A percentile compares a stretch with the other conserved stretches of the same genome.
Evolutionary conservation across 1,140 invertebrate species (phyloP).

Genomic region (Scaptomyza pallida): DNA sequence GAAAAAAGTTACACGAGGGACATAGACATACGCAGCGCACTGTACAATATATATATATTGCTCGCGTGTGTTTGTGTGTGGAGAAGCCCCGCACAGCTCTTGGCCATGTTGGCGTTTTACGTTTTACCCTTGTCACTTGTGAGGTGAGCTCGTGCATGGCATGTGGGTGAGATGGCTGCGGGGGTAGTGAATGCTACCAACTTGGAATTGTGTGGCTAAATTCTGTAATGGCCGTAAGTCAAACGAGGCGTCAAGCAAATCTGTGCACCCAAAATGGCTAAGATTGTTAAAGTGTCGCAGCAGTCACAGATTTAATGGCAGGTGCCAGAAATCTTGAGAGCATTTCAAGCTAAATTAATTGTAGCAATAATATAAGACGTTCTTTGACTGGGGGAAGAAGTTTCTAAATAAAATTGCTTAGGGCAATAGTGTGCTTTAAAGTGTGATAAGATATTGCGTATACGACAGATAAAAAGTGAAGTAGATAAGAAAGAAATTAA

Average conservation of each 20-base stretch:
- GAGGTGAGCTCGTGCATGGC: constrained; percentile 19
- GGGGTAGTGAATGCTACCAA: not conserved
- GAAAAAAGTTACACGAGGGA: constrained; percentile 58
- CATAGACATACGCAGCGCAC: constrained; percentile 28
- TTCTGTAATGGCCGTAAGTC: constrained; percentile 44
- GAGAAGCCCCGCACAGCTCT: constrained; percentile 69
- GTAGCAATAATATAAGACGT: not conserved
- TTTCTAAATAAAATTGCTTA: constrained; percentile 37
- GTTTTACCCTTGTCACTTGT: constrained; percentile 48
- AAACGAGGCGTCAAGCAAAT: constrained; percentile 49
- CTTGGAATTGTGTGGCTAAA: constrained; percentile 21
- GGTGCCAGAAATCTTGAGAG: constrained; percentile 44
- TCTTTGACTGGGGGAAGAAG: not conserved
- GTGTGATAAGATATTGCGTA: constrained; percentile 1
- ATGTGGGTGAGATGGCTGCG: not conserved
- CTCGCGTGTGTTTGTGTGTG: constrained; percentile 28
- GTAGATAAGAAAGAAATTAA: too few species aligned
- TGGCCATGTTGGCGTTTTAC: constrained; percentile 53
- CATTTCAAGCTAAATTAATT: constrained; percentile 36
- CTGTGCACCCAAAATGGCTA: constrained; percentile 43
- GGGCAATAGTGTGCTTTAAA: constrained; percentile 25
- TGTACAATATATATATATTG: constrained; percentile 11
- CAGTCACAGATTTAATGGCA: constrained; percentile 46
- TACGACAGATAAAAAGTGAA: not conserved
- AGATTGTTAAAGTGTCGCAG: constrained; percentile 28